Conservation (phyloP, 2,113 vertebrate species). For the Lycocorax pyrrhopterus region DNA sequence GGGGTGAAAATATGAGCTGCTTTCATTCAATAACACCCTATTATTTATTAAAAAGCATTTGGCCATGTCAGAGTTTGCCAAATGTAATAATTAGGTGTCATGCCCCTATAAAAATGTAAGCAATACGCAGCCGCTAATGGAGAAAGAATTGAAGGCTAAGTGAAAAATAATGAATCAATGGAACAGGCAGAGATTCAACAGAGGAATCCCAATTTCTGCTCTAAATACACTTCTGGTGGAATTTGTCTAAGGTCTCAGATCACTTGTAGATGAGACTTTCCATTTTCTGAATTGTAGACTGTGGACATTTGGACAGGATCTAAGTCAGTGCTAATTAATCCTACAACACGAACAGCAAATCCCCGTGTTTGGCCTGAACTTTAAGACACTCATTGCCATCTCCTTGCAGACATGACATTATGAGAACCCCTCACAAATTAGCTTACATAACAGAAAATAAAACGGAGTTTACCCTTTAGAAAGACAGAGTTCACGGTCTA, state of each 20-base stretch:
- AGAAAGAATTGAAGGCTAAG: background rate
- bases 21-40: background rate
- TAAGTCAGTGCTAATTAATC: conserved; percentile 40
- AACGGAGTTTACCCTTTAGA: conserved; percentile 36
- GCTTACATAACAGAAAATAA: conserved; percentile 41
- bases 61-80: background rate
- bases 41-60: conserved; percentile 1
- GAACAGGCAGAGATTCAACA: background rate
- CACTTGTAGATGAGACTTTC: background rate
- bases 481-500: background rate
- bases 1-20: background rate
- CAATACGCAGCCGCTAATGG: background rate
- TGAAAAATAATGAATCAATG: background rate
- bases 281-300: background rate
- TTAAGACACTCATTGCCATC: conserved; percentile 27
- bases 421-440: conserved; percentile 52
- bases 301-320: background rate
- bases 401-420: conserved; percentile 60
- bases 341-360: conserved; percentile 12
- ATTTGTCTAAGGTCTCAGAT: conserved; percentile 33
- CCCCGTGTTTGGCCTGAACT: conserved; percentile 49
- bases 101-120: background rate
- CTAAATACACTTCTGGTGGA: background rate
- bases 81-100: background rate
- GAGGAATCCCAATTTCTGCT: background rate